These are phyloP conservation scores for Fulmarus glacialis DNA, from an alignment of 2,113 vertebrate species.

Conservation along the genomic window DNA sequence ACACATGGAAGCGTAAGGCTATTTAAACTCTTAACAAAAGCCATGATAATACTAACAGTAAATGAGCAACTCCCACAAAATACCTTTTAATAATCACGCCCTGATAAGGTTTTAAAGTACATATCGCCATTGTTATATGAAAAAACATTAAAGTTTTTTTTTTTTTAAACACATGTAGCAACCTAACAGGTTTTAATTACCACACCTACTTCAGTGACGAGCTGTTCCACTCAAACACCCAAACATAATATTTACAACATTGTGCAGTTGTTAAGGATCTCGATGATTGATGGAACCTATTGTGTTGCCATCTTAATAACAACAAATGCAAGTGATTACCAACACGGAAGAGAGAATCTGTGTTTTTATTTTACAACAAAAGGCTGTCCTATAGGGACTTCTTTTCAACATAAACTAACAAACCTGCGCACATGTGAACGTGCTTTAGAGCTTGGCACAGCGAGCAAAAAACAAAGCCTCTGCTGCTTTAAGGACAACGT, in stretches of 20 bases:
- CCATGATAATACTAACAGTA: slow-evolving; percentile 83
- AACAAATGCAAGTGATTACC: slow-evolving; percentile 71
- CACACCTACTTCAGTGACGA: slow-evolving; percentile 85
- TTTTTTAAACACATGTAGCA: slow-evolving; percentile 78
- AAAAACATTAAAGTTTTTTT: slow-evolving; percentile 80
- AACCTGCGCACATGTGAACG: slow-evolving; percentile 54
- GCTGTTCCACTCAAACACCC: slow-evolving; percentile 85
- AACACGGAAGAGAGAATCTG: slow-evolving; percentile 69
- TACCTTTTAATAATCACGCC: slow-evolving; percentile 83
- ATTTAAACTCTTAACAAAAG: slow-evolving; percentile 85
- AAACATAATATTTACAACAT: slow-evolving; percentile 89
- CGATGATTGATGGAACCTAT: slow-evolving; percentile 83
- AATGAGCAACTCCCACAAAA: slow-evolving; percentile 85
- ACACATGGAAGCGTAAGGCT: slow-evolving; percentile 77
- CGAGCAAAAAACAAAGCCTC: background rate
- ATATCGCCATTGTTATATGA: slow-evolving; percentile 75
- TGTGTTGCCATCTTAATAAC: slow-evolving; percentile 73
- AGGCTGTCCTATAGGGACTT: slow-evolving; percentile 68
- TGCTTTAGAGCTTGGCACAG: background rate
- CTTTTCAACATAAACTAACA: slow-evolving; percentile 68
- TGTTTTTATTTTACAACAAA: slow-evolving; percentile 76
- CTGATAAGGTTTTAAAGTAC: slow-evolving; percentile 86
- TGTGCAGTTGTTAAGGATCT: slow-evolving; percentile 84
- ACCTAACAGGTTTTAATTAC: slow-evolving; percentile 80
- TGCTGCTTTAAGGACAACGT: slow-evolving; percentile 22